Evolutionary conservation across 2,797 vertebrate species (phyloP).

Genomic region (Sebastes nivosus): DNA sequence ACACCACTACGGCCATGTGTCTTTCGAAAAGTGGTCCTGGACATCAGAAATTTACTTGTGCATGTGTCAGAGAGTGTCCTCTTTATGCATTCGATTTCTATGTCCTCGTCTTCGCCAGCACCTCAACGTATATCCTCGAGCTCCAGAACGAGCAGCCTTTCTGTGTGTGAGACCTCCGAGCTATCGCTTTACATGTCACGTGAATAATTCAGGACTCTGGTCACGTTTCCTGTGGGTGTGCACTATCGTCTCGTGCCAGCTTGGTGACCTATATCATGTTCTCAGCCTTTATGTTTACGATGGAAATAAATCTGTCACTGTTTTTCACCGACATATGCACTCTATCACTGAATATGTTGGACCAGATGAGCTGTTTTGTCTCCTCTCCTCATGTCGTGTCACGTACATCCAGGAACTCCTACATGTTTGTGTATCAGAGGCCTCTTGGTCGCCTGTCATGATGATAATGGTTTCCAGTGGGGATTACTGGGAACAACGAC

Average conservation of each 20-base stretch:
- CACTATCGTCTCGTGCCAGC: conserved; percentile 36
- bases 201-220: conserved; percentile 74
- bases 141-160: conserved; percentile 3
- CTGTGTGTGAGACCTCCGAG: conserved; percentile 11
- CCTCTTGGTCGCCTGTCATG: neutral
- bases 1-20: neutral
- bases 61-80: neutral
- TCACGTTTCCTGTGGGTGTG: conserved; percentile 61
- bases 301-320: conserved; percentile 28
- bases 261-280: conserved; percentile 65
- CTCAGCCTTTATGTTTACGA: conserved; percentile 24
- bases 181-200: conserved; percentile 68
- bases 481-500: neutral
- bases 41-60: neutral
- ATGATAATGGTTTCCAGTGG: neutral
- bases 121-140: conserved; percentile 36
- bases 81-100: neutral
- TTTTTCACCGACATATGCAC: neutral
- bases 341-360: neutral
- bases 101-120: neutral
- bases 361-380: neutral
- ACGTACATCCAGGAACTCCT: neutral
- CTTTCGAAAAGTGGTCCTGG: neutral
- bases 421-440: neutral
- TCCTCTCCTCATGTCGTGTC: neutral